A percentile compares a stretch with the other conserved stretches of the same genome.
phyloP scores from a whole-genome alignment of 2,113 vertebrate species.

The Loxodonta africana region DNA sequence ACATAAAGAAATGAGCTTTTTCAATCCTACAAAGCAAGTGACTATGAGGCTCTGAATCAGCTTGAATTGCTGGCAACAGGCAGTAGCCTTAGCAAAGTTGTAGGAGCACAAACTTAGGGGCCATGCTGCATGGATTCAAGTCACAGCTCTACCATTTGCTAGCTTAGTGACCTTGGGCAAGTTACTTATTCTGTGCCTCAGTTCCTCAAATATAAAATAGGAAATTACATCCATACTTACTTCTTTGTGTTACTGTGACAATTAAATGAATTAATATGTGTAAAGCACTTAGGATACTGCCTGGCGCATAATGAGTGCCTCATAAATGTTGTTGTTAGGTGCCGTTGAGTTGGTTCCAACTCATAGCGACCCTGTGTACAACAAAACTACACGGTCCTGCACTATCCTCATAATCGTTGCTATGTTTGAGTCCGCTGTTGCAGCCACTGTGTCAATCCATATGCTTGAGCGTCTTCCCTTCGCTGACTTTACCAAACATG shows the following conservation, averaged over 20 bases:
- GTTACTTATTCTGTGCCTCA: background rate
- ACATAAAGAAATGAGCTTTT: background rate
- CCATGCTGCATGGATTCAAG: background rate
- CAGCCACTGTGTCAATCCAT: too few relatives aligned
- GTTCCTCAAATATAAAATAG: slow-evolving; percentile 11
- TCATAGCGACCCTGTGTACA: too few relatives aligned
- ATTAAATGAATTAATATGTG: background rate
- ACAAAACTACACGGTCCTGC: too few relatives aligned
- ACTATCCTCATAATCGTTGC: too few relatives aligned
- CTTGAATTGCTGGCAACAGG: background rate
- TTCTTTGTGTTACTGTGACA: slow-evolving; percentile 7
- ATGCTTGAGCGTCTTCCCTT: too few relatives aligned
- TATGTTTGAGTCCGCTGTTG: too few relatives aligned
- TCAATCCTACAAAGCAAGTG: background rate
- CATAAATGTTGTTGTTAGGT: background rate
- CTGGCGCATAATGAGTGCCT: background rate
- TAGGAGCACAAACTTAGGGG: background rate
- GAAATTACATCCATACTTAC: background rate
- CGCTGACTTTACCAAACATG: too few relatives aligned
- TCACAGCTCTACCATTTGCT: background rate
- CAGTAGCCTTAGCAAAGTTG: background rate
- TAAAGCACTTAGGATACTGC: background rate
- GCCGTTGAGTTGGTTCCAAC: too few relatives aligned
- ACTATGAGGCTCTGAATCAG: background rate
- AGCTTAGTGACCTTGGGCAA: background rate